A percentile compares a stretch with the other conserved stretches of the same genome.
These are phyloP conservation scores for Mongoloraphidia duomilia DNA, from an alignment of 2,888 invertebrate genomes.

Conservation along the genomic window DNA sequence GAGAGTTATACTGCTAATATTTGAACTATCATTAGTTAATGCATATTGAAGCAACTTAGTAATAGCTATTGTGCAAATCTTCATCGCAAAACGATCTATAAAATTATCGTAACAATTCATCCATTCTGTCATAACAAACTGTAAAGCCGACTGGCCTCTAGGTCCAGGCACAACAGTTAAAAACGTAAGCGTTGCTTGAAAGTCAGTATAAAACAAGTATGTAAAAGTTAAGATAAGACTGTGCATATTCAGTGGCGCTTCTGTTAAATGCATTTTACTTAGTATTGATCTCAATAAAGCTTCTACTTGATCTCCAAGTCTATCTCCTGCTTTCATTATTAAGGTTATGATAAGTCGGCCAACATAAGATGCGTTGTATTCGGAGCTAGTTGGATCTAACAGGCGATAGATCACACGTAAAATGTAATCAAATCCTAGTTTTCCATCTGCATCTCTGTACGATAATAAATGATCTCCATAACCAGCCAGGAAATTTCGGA, in stretches of 20 bases:
- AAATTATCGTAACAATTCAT: conserved; percentile 18
- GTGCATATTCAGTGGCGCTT: conserved; percentile 39
- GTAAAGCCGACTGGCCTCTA: conserved; percentile 43
- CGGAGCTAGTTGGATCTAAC: conserved; percentile 27
- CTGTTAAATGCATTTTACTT: conserved; percentile 40
- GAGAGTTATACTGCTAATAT: no score
- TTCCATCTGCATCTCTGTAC: conserved; percentile 1
- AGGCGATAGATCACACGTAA: conserved; percentile 1
- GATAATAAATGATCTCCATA: not conserved
- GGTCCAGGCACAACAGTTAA: conserved; percentile 46
- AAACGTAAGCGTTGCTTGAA: conserved; percentile 45
- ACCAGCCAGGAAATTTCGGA: conserved; percentile 1
- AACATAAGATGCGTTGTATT: conserved; percentile 42
- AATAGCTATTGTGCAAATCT: no score
- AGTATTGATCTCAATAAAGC: conserved; percentile 41
- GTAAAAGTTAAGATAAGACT: conserved; percentile 48
- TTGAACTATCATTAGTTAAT: no score
- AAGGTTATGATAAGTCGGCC: conserved; percentile 42
- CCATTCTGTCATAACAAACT: conserved; percentile 47
- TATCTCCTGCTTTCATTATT: conserved; percentile 37
- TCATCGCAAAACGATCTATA: no score
- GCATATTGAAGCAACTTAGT: no score
- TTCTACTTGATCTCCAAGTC: conserved; percentile 42
- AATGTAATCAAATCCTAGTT: conserved; percentile 3
- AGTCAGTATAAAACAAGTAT: conserved; percentile 40